Evolutionary conservation across 2,113 vertebrate species (phyloP).

Genomic region (Copsychus sechellarum): DNA sequence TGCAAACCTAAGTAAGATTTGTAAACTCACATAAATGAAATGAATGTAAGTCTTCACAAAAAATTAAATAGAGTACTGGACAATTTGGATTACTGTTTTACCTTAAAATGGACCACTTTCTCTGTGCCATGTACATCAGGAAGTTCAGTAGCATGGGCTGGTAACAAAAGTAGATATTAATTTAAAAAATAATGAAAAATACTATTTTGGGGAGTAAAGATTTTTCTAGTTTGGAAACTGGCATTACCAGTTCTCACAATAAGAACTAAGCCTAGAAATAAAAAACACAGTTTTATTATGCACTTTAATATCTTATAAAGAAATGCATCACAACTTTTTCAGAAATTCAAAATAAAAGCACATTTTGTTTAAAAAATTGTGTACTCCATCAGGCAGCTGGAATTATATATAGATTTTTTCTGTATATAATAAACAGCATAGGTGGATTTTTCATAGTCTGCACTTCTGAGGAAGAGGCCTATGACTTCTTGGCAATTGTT

Average conservation of each 20-base stretch:
- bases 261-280: neutral
- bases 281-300: neutral
- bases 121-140: neutral
- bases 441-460: neutral
- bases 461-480: neutral
- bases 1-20: neutral
- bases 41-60: neutral
- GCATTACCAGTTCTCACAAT: neutral
- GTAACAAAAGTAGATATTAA: neutral
- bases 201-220: neutral
- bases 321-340: neutral
- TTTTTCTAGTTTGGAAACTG: neutral
- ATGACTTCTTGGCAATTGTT: neutral
- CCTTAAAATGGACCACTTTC: neutral
- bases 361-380: neutral
- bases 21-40: neutral
- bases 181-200: neutral
- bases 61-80: neutral
- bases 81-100: neutral
- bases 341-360: neutral
- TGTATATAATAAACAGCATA: constrained; percentile 24
- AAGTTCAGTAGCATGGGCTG: neutral
- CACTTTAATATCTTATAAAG: neutral
- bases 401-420: constrained; percentile 31
- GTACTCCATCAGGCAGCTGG: constrained; percentile 13